Evolutionary conservation across 2,797 vertebrate species (phyloP).

Genomic region (Cichlasoma orientale): DNA sequence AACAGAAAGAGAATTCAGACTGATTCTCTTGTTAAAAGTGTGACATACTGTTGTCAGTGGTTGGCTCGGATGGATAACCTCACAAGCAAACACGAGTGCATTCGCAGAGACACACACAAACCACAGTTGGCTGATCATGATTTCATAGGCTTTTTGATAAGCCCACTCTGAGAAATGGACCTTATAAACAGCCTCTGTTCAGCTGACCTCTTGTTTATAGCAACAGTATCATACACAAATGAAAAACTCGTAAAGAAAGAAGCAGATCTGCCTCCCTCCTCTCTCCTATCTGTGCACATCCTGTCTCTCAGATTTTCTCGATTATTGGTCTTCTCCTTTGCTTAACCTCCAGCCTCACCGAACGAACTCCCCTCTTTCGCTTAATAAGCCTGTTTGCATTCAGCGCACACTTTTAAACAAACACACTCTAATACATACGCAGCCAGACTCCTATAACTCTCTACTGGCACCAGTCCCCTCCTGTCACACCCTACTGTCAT

Average conservation of each 20-base stretch:
- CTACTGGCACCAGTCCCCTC: slow-evolving; percentile 72
- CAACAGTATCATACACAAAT: slow-evolving; percentile 56
- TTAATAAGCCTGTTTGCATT: slow-evolving; percentile 58
- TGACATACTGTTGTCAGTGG: slow-evolving; percentile 30
- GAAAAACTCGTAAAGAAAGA: slow-evolving; percentile 54
- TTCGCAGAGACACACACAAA: slow-evolving; percentile 43
- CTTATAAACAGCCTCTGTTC: slow-evolving; percentile 69
- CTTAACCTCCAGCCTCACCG: slow-evolving; percentile 41
- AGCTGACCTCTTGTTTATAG: slow-evolving; percentile 69
- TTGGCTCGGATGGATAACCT: slow-evolving; percentile 60
- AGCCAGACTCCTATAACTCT: slow-evolving; percentile 35
- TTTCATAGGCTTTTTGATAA: slow-evolving; percentile 63
- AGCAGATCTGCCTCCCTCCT: slow-evolving; percentile 23
- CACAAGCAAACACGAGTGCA: slow-evolving; percentile 33
- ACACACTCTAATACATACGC: slow-evolving; percentile 33
- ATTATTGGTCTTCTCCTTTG: slow-evolving; percentile 43
- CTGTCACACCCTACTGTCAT: slow-evolving; percentile 90
- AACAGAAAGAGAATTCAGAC: slow-evolving; percentile 5
- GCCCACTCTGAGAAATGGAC: slow-evolving; percentile 54
- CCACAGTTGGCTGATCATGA: slow-evolving; percentile 25
- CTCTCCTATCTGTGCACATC: slow-evolving; percentile 29
- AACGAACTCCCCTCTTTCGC: slow-evolving; percentile 23
- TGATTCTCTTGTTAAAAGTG: slow-evolving; percentile 43
- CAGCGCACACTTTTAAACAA: slow-evolving; percentile 51
- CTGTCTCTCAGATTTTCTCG: slow-evolving; percentile 6